Conservation (phyloP, 2,113 vertebrate species). For the Laterallus jamaicensis region DNA sequence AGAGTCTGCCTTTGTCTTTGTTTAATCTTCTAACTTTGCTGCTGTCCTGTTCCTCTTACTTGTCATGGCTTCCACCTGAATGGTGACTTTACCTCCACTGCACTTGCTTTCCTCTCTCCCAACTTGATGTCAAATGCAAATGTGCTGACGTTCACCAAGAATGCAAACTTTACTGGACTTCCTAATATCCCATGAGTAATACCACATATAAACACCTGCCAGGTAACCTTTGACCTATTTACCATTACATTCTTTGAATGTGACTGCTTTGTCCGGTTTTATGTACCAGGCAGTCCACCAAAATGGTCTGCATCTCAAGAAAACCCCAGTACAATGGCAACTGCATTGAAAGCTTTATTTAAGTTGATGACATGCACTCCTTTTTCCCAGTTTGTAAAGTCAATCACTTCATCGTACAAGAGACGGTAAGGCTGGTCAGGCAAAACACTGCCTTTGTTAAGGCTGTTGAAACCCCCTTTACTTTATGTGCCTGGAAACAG, state of each 20-base stretch:
- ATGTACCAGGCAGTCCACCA: background rate
- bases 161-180: background rate
- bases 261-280: background rate
- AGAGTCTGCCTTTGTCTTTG: background rate
- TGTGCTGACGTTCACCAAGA: background rate
- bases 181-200: background rate
- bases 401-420: background rate
- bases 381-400: background rate
- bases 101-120: background rate
- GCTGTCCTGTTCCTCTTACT: background rate
- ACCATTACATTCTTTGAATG: background rate
- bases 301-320: background rate
- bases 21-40: background rate
- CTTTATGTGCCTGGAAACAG: background rate
- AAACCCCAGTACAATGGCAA: background rate
- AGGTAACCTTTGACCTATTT: background rate
- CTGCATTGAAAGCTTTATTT: background rate
- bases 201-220: background rate
- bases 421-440: background rate
- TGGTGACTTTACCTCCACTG: background rate
- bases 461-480: background rate
- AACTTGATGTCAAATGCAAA: background rate
- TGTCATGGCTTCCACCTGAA: background rate
- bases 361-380: background rate
- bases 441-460: background rate